These are phyloP conservation scores for Glareola pratincola DNA, from an alignment of 2,113 vertebrate species.

Conservation along the genomic window DNA sequence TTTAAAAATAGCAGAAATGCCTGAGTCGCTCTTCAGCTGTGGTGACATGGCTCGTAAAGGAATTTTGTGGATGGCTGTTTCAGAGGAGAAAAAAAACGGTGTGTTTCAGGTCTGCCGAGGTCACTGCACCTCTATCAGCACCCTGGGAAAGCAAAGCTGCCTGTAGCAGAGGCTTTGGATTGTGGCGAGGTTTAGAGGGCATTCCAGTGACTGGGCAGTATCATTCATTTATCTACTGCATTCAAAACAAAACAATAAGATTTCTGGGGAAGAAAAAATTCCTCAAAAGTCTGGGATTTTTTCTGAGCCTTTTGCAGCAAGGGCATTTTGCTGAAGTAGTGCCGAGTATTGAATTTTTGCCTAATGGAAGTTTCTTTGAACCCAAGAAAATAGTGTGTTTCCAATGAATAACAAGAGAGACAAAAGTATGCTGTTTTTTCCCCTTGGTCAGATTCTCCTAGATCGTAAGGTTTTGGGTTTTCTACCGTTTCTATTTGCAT, in stretches of 20 bases:
- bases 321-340: neutral
- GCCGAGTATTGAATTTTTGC: neutral
- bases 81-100: neutral
- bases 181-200: neutral
- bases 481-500: slow-evolving; percentile 46
- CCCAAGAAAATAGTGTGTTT: slow-evolving; percentile 10
- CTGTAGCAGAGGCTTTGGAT: neutral
- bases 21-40: neutral
- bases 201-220: neutral
- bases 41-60: neutral
- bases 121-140: neutral
- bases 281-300: neutral
- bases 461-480: neutral
- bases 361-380: slow-evolving; percentile 29
- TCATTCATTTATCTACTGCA: neutral
- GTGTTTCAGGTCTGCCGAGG: neutral
- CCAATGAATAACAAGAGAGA: neutral
- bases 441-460: slow-evolving; percentile 2
- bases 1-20: neutral
- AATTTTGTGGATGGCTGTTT: neutral
- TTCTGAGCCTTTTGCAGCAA: neutral
- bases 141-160: neutral
- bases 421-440: neutral
- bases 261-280: neutral
- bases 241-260: neutral